Evolutionary conservation across 2,797 vertebrate genomes (phyloP).

Genomic region (Austrolebias charrua): DNA sequence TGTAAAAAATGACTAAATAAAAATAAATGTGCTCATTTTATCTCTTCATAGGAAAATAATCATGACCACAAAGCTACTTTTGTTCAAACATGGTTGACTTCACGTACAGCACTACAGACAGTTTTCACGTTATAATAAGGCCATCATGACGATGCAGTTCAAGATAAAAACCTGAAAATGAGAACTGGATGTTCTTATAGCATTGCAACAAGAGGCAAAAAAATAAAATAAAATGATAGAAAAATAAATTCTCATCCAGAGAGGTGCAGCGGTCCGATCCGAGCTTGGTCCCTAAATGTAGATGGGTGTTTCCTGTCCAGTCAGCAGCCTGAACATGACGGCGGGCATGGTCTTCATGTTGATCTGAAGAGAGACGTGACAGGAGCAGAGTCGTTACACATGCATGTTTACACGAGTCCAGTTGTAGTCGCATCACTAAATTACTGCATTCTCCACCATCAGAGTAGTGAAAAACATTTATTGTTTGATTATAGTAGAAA

Average conservation of each 20-base stretch:
- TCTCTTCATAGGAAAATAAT: conserved; percentile 81
- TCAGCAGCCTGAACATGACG: conserved; percentile 97
- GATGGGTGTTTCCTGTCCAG: conserved; percentile 93
- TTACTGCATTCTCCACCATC: no score
- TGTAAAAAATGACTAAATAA: conserved; percentile 79
- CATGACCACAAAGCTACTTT: conserved; percentile 75
- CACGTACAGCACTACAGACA: conserved; percentile 68
- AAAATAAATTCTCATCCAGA: conserved; percentile 69
- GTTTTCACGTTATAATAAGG: conserved; percentile 71
- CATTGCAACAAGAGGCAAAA: conserved; percentile 65
- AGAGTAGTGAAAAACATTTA: no score
- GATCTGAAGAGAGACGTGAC: conserved; percentile 70
- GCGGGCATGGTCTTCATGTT: conserved; percentile 88
- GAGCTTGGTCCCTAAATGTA: conserved; percentile 85
- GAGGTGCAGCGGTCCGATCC: conserved; percentile 45
- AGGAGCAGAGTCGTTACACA: conserved; percentile 5
- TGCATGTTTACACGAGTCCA: neutral
- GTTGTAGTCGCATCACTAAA: no score
- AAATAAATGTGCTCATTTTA: conserved; percentile 78
- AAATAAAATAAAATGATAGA: conserved; percentile 67
- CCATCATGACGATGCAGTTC: conserved; percentile 74
- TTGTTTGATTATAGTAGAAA: no score
- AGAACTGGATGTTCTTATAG: conserved; percentile 70
- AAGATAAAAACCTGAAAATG: conserved; percentile 74
- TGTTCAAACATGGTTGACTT: conserved; percentile 62